Percentiles rank a stretch among this genome's conserved stretches.
Conservation (phyloP, 2,113 vertebrate genomes). For the Limnothrissa miodon region DNA sequence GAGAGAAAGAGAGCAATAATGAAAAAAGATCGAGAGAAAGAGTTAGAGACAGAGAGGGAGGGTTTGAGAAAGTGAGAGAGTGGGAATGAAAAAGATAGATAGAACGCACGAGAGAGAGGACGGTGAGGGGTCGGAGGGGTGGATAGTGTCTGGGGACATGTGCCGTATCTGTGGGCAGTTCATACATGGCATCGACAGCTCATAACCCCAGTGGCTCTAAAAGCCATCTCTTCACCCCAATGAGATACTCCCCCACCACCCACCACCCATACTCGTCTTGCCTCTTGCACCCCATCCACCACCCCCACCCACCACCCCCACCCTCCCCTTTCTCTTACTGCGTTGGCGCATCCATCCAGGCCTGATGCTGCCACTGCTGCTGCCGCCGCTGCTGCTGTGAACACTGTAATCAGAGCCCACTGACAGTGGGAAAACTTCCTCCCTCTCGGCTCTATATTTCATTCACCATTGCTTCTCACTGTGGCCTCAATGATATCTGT, state of each 20-base stretch:
- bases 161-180: constrained; percentile 12
- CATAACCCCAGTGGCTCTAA: constrained; percentile 12
- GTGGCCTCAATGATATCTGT: constrained; percentile 4
- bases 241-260: not conserved
- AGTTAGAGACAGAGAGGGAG: not conserved
- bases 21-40: not conserved
- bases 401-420: constrained; percentile 6
- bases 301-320: not conserved
- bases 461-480: not conserved
- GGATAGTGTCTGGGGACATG: not conserved
- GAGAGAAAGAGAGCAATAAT: constrained; percentile 22
- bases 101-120: not conserved
- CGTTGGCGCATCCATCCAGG: not conserved
- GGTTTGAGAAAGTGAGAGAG: not conserved
- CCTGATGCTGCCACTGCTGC: not conserved
- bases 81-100: not conserved
- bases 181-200: constrained; percentile 2
- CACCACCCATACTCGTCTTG: too few relatives aligned
- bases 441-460: not conserved
- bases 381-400: not conserved
- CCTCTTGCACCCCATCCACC: not conserved
- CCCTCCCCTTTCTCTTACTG: not conserved
- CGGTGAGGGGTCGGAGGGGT: not conserved
- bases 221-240: constrained; percentile 10
- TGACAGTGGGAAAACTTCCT: not conserved